Evolutionary conservation across 2,797 vertebrate genomes (phyloP).

Genomic region (Schizopygopsis malacanthus): DNA sequence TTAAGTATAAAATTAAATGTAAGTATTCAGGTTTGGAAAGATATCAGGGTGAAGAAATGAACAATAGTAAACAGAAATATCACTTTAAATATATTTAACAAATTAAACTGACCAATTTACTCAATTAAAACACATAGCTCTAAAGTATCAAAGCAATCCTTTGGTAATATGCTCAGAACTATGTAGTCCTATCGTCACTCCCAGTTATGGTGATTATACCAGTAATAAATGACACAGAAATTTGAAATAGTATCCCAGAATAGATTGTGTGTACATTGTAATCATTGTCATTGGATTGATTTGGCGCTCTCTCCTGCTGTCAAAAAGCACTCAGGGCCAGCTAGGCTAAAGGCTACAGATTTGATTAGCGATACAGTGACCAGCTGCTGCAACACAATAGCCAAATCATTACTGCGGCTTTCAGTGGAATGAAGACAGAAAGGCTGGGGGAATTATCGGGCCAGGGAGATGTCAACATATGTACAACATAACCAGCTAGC

Average conservation of each 20-base stretch:
- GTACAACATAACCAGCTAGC: constrained; percentile 57
- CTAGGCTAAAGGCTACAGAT: constrained; percentile 62
- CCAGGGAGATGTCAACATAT: constrained; percentile 56
- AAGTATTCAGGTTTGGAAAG: not conserved
- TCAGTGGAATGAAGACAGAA: constrained; percentile 79
- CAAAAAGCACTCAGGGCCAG: constrained; percentile 60
- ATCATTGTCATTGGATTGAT: constrained; percentile 55
- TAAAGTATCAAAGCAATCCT: constrained; percentile 14
- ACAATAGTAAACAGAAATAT: not conserved
- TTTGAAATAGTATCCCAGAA: constrained; percentile 40
- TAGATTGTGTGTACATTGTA: constrained; percentile 54
- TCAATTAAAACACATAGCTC: not conserved
- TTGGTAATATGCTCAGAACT: constrained; percentile 5
- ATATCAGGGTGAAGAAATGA: not conserved
- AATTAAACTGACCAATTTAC: not conserved
- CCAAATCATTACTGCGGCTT: constrained; percentile 74
- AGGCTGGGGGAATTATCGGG: constrained; percentile 65
- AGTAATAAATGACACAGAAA: constrained; percentile 31
- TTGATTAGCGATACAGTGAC: constrained; percentile 70
- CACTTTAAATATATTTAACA: not conserved
- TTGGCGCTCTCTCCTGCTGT: constrained; percentile 48
- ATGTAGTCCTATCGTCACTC: not conserved
- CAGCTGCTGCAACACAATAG: constrained; percentile 72
- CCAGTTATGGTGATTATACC: constrained; percentile 29
- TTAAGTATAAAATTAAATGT: not conserved